These are phyloP conservation scores for Dasyurus viverrinus DNA, from an alignment of 2,113 vertebrate genomes.

Conservation along the genomic window DNA sequence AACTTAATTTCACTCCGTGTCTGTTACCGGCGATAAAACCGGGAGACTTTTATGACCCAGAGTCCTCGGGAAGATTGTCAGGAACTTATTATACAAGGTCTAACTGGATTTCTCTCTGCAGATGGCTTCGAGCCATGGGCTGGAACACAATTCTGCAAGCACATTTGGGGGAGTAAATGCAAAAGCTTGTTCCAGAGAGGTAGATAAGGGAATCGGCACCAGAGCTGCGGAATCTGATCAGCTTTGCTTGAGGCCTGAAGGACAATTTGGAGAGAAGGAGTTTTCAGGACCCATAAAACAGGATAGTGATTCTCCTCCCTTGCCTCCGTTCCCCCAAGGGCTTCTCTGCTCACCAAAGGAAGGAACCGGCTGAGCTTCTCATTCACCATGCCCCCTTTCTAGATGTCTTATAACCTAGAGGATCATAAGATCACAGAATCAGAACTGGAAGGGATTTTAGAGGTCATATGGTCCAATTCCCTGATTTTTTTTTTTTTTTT, in stretches of 20 bases:
- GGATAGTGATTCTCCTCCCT: neutral
- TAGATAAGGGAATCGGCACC: conserved; percentile 84
- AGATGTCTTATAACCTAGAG: neutral
- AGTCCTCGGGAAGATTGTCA: conserved; percentile 88
- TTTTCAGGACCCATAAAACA: conserved; percentile 13
- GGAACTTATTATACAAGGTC: conserved; percentile 90
- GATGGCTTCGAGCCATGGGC: conserved; percentile 87
- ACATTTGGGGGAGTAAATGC: conserved; percentile 87
- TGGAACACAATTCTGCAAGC: conserved; percentile 86
- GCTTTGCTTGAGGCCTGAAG: conserved; percentile 77
- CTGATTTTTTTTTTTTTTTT: neutral
- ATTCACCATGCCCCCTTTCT: neutral
- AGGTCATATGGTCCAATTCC: neutral
- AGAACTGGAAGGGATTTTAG: neutral
- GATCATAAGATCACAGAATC: neutral
- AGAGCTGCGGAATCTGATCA: conserved; percentile 74
- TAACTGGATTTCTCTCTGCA: conserved; percentile 89
- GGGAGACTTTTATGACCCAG: conserved; percentile 88
- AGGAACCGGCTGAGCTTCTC: neutral
- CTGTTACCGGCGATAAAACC: conserved; percentile 89
- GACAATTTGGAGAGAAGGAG: conserved; percentile 69
- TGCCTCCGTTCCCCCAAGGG: neutral
- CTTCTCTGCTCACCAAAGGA: neutral
- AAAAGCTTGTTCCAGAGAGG: conserved; percentile 85
- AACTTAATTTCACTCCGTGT: conserved; percentile 89